phyloP scores from a whole-genome alignment of 1,140 invertebrate species.

The Trigoniulus corallinus region DNA sequence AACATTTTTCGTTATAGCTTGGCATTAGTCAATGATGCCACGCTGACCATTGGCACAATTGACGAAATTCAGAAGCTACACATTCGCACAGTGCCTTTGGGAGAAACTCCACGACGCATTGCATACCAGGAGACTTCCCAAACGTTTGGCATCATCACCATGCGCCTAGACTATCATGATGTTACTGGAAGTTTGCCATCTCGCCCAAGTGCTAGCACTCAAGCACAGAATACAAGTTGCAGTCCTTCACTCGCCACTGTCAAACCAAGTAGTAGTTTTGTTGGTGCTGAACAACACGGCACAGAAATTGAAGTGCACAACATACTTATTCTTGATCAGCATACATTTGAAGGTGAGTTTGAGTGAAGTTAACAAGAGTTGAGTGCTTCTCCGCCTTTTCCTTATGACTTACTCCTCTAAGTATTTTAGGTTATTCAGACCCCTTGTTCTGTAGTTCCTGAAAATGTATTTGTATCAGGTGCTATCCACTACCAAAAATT shows the following conservation, averaged over 20 bases:
- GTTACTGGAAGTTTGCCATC: conserved; percentile 41
- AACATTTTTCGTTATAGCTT: conserved; percentile 44
- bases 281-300: conserved; percentile 25
- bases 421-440: too few relatives aligned
- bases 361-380: conserved; percentile 1
- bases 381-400: too few relatives aligned
- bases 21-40: conserved; percentile 81
- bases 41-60: conserved; percentile 92
- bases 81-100: conserved; percentile 82
- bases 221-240: conserved; percentile 39
- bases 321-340: conserved; percentile 84
- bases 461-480: too few relatives aligned
- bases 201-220: conserved; percentile 58
- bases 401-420: too few relatives aligned
- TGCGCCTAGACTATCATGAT: conserved; percentile 70
- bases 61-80: conserved; percentile 98
- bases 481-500: too few relatives aligned
- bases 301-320: conserved; percentile 85
- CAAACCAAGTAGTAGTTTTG: conserved; percentile 9
- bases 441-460: too few relatives aligned
- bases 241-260: conserved; percentile 23
- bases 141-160: conserved; percentile 87
- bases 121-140: conserved; percentile 85
- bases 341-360: conserved; percentile 69
- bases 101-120: conserved; percentile 83